Base-by-base conservation (phyloP, 1,140 invertebrate species). In the Medauroidea extradentata region DNA sequence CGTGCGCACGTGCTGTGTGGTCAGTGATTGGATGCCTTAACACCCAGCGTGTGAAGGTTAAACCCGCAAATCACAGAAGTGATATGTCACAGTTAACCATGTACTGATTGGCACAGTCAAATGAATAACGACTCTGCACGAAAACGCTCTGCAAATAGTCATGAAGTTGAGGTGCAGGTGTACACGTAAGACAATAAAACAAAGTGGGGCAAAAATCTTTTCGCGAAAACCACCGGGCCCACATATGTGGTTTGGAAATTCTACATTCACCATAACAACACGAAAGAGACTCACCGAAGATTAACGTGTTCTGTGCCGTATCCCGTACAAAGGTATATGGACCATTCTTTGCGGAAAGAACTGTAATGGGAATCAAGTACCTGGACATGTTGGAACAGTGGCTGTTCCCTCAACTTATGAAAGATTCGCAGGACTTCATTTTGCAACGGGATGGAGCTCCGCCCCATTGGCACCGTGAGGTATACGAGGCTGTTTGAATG, bases 391-490 rank as follows among this genome's bases (percentile, higher is more conserved):
- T 51, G n/a, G 19, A 51, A 25, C 3, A 51, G 18, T 51, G 23
- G 48, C 25, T 51, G 48, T 51, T 51, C 48, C 48, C 44, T 16
- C 18, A 46, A 46, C 14, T 51, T 19, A 19, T 5, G 13, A 16
- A 51, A 18, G 48, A 51, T 51, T 51, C 16, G 11, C 48, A 51
- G 7, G 25, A 25, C 25, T 51, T 50, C 27, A 24, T 21, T 50
- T 77, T 72, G 55, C 70, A 77, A 49, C 72, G 76, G 56, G 72
- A 78, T 65, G 72, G 72, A 29, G 70, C 71, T 41, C 72, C 70
- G 25, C 60, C 68, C 19, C 73, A 78, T 67, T 75, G 63, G 55
- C 24, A 44, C 18, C n/a, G 34, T 14, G 48, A 24, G 54, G 71
- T 56, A 19, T 74, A 1, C 57, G 68, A 11, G 14, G 62, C 21